Percentiles rank a stretch among this genome's conserved stretches.
Evolutionary conservation across 1,140 invertebrate species (phyloP).

Genomic region (Pseudomyrmex concolor): DNA sequence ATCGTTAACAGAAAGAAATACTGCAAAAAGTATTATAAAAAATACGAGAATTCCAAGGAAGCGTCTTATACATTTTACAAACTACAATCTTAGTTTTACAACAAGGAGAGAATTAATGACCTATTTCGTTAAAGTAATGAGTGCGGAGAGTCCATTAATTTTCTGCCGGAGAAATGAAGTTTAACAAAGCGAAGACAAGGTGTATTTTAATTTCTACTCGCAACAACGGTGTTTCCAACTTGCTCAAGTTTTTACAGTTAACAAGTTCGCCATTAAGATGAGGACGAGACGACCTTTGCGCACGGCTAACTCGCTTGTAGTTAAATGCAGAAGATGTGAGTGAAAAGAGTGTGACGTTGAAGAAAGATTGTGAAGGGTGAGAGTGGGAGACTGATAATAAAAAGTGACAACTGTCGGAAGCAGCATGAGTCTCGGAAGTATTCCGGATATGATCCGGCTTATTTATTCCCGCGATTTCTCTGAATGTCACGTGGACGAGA

Average conservation of each 20-base stretch:
- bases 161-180: background rate
- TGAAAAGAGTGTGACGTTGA: background rate
- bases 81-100: background rate
- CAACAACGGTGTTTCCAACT: slow-evolving; percentile 34
- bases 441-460: slow-evolving; percentile 62
- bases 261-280: slow-evolving; percentile 13
- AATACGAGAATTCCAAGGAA: background rate
- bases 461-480: slow-evolving; percentile 71
- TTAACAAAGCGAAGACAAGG: background rate
- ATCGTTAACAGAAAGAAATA: background rate
- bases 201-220: slow-evolving; percentile 17
- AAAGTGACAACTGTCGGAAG: slow-evolving; percentile 58
- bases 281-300: slow-evolving; percentile 34
- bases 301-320: slow-evolving; percentile 56
- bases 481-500: slow-evolving; percentile 57
- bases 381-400: background rate
- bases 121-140: background rate
- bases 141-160: background rate
- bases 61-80: background rate
- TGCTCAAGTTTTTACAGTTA: slow-evolving; percentile 14
- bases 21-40: background rate
- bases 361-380: background rate
- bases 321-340: slow-evolving; percentile 60
- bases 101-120: background rate
- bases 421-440: slow-evolving; percentile 61